These are phyloP conservation scores for Escarpia spicata DNA, from an alignment of 2,888 invertebrate species.

Conservation along the genomic window DNA sequence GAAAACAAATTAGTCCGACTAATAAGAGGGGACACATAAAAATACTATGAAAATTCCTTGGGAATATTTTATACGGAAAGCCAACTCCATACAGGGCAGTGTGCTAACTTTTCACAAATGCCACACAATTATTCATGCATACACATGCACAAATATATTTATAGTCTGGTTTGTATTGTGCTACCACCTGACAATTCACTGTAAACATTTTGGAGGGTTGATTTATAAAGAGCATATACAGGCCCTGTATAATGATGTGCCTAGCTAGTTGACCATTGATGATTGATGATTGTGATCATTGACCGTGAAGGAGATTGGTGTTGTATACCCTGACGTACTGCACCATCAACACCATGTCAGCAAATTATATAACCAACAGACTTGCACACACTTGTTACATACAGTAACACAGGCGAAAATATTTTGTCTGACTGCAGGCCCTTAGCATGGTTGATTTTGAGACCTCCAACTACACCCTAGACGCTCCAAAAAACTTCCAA, in stretches of 20 bases:
- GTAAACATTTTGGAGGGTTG: background rate
- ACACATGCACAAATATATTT: background rate
- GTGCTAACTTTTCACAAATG: too few relatives aligned
- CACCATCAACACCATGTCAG: background rate
- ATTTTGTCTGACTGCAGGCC: too few relatives aligned
- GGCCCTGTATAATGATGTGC: background rate
- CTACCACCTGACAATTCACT: background rate
- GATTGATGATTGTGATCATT: background rate
- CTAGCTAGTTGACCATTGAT: background rate
- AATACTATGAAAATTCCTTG: too few relatives aligned
- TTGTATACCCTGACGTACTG: too few relatives aligned
- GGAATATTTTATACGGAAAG: too few relatives aligned
- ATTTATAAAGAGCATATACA: background rate
- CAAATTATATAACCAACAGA: background rate
- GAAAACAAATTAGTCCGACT: too few relatives aligned
- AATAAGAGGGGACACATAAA: too few relatives aligned
- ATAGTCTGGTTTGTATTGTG: background rate
- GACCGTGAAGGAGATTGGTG: background rate
- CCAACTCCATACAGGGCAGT: too few relatives aligned
- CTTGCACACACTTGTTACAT: background rate
- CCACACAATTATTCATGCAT: background rate
- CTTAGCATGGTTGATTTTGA: too few relatives aligned
- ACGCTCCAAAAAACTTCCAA: too few relatives aligned
- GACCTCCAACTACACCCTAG: too few relatives aligned
- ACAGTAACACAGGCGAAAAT: too few relatives aligned